Percentiles rank a stretch among this genome's conserved stretches.
phyloP scores from a whole-genome alignment of 2,113 vertebrate genomes.

The Pipa parva region DNA sequence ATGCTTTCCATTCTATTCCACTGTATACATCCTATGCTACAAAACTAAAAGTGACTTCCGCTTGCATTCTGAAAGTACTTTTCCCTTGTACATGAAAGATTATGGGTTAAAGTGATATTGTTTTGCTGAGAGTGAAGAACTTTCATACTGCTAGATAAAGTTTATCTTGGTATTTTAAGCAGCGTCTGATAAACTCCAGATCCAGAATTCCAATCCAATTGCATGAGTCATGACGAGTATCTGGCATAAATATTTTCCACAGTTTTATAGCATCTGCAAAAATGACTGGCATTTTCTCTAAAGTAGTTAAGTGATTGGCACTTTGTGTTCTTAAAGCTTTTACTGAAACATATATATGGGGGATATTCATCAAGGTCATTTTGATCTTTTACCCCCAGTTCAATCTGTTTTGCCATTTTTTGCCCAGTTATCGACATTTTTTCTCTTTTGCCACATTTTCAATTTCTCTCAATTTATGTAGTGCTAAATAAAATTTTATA shows the following conservation, averaged over 20 bases:
- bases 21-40: too few species aligned
- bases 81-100: background rate
- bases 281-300: conserved; percentile 1
- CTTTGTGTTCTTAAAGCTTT: background rate
- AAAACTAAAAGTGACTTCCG: too few species aligned
- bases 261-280: background rate
- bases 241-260: conserved; percentile 19
- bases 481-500: too few species aligned
- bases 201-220: background rate
- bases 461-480: too few species aligned
- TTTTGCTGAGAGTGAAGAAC: background rate
- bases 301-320: conserved; percentile 3
- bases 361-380: too few species aligned
- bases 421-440: too few species aligned
- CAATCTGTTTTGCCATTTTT: too few species aligned
- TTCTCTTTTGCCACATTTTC: too few species aligned
- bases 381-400: too few species aligned
- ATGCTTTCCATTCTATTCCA: too few species aligned
- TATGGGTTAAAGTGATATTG: background rate
- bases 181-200: conserved; percentile 18
- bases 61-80: too few species aligned
- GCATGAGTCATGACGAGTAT: background rate
- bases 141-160: background rate
- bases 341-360: too few species aligned
- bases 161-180: background rate